Evolutionary conservation across 2,113 vertebrate species (phyloP), one percentile per base, ranked within the genome.

Genomic region (Xiphorhynchus elegans): DNA sequence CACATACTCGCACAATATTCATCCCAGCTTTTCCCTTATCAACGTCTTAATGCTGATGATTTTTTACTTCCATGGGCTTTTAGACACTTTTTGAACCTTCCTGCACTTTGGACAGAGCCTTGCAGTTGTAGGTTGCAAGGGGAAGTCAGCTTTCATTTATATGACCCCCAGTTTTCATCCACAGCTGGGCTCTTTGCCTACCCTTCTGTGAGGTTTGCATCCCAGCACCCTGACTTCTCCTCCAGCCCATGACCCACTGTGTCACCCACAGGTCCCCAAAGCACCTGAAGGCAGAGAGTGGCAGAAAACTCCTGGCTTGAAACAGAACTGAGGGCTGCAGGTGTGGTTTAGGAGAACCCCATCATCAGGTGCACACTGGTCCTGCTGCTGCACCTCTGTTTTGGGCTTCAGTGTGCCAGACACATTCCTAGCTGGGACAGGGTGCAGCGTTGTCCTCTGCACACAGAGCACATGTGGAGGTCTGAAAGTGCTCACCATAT

Each of bases 361-460:
- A 5, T 5, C 6, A 23, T 42, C 52, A 79, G 15, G 35, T 55
- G 35, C 47, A 24, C 1, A 1, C 2, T 25, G 39, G 47, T 35
- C 3, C 18, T 31, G 11, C 42, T 75, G 74, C 52, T 62, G 1
- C 4, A 7, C 16, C 21, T 69, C 23, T 70, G 28, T 0, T 75
- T 42, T 50, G 46, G 52, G 39, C 8, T 63, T 19, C 42, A 16
- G 18, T 5, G 40, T 31, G 42, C 37, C 50, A 37, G 28, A n/a
- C 20, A 33, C 2, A 1, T 11, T 56, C 10, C 40, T n/a, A 56
- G 16, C 31, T 75, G 64, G 60, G 33, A 59, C 8, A 6, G 0
- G 0, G 29, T 7, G 14, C 66, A 44, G 13, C 0, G 0, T 2
- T 67, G 40, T 37, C 78, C 52, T n/a, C 58, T 81, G 46, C 50